These are phyloP conservation scores for Aptenodytes patagonicus DNA, from an alignment of 2,113 vertebrate species.

Conservation along the genomic window DNA sequence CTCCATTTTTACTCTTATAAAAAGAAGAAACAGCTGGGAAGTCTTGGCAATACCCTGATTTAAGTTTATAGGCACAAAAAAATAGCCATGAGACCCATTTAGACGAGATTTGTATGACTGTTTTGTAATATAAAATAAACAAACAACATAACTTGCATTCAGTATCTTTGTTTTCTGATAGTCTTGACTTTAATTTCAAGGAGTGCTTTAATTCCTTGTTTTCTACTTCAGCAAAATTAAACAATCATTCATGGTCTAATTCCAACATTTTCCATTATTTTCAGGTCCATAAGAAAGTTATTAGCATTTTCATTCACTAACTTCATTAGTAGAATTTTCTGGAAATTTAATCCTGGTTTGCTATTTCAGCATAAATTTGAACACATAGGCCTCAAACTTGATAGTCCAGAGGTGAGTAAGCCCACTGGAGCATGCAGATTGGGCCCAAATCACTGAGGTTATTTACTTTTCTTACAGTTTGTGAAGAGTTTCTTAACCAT, in stretches of 20 bases:
- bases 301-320: not conserved
- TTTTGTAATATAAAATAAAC: not conserved
- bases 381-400: not conserved
- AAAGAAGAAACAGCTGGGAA: not conserved
- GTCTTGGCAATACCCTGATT: not conserved
- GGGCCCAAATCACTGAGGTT: not conserved
- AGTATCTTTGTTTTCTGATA: not conserved
- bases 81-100: not conserved
- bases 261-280: not conserved
- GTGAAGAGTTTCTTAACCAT: not conserved
- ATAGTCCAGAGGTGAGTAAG: not conserved
- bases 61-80: not conserved
- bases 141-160: not conserved
- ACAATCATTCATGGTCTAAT: not conserved
- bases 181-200: not conserved
- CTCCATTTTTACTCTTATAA: not conserved
- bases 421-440: rapidly evolving
- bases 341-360: not conserved
- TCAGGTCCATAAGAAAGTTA: not conserved
- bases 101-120: not conserved
- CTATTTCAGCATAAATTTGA: not conserved
- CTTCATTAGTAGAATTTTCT: not conserved
- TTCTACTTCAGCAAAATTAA: not conserved
- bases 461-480: not conserved
- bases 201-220: not conserved